Percentiles rank a stretch among this genome's conserved stretches.
These are phyloP conservation scores for Deilephila porcellus DNA, from an alignment of 2,888 invertebrate species.

Conservation along the genomic window DNA sequence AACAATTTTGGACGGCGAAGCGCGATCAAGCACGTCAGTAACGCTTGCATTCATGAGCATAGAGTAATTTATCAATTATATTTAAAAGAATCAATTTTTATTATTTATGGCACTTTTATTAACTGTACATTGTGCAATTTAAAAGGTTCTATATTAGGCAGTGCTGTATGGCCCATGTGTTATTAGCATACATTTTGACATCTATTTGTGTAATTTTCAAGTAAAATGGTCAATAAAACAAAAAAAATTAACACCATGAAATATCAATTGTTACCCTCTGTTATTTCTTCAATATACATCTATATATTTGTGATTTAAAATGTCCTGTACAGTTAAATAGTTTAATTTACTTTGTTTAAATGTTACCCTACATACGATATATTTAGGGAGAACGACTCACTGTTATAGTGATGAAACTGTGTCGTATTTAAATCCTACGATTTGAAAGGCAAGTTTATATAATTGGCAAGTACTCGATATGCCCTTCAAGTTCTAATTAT, in stretches of 20 bases:
- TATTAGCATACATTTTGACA: conserved; percentile 6
- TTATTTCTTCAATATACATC: neutral
- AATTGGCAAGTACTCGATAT: neutral
- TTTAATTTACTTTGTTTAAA: neutral
- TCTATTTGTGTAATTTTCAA: neutral
- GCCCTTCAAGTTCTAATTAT: neutral
- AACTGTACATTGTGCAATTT: conserved; percentile 35
- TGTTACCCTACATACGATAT: conserved; percentile 6
- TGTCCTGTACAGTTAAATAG: conserved; percentile 27
- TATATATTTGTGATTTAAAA: conserved; percentile 18
- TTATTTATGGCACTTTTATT: conserved; percentile 27
- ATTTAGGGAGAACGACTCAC: conserved; percentile 1
- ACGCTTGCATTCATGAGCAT: conserved; percentile 30
- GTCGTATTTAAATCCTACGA: neutral
- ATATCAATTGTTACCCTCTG: neutral
- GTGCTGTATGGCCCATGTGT: conserved; percentile 37
- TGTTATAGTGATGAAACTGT: neutral
- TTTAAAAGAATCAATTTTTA: conserved; percentile 4
- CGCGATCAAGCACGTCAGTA: conserved; percentile 44
- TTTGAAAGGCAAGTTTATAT: conserved; percentile 21
- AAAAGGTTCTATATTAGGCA: conserved; percentile 34
- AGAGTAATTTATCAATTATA: conserved; percentile 18
- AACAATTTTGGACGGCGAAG: conserved; percentile 61
- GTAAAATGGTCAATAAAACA: conserved; percentile 3
- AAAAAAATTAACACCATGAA: neutral